Conservation (phyloP, 2,113 vertebrate genomes). For the Emydura subglobosa region DNA sequence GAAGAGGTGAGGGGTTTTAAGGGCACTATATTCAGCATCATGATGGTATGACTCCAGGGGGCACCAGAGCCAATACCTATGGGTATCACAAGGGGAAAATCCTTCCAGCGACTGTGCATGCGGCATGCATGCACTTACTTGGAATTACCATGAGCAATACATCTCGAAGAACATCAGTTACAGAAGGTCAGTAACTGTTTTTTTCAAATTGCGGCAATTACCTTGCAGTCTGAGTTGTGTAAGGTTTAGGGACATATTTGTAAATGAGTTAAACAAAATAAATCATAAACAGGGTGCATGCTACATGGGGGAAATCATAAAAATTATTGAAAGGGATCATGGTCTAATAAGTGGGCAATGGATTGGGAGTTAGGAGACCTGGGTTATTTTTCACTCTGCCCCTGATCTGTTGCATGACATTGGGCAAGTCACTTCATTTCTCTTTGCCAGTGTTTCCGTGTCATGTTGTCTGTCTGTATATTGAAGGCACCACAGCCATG, state of each 20-base stretch:
- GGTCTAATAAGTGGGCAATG: neutral
- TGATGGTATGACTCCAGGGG: too few species aligned
- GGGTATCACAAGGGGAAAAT: too few species aligned
- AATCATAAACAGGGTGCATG: neutral
- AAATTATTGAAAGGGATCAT: neutral
- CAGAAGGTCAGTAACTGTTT: too few species aligned
- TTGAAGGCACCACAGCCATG: neutral
- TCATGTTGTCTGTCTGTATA: neutral
- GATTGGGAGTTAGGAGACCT: neutral
- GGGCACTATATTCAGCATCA: too few species aligned
- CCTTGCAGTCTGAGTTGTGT: constrained; percentile 3
- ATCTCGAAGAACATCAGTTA: too few species aligned
- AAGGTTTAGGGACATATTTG: constrained; percentile 37
- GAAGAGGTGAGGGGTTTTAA: too few species aligned
- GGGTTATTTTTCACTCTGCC: neutral
- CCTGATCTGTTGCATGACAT: neutral
- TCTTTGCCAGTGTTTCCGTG: too few species aligned
- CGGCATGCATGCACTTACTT: too few species aligned
- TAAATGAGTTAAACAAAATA: constrained; percentile 27
- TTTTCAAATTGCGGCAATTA: neutral
- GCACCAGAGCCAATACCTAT: too few species aligned
- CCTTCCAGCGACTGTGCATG: too few species aligned
- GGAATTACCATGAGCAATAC: too few species aligned
- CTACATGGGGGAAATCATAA: neutral
- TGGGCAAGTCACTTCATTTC: neutral